Evolutionary conservation across 2,113 vertebrate genomes (phyloP), one percentile per base, ranked within the genome.

Genomic region (Meriones unguiculatus): DNA sequence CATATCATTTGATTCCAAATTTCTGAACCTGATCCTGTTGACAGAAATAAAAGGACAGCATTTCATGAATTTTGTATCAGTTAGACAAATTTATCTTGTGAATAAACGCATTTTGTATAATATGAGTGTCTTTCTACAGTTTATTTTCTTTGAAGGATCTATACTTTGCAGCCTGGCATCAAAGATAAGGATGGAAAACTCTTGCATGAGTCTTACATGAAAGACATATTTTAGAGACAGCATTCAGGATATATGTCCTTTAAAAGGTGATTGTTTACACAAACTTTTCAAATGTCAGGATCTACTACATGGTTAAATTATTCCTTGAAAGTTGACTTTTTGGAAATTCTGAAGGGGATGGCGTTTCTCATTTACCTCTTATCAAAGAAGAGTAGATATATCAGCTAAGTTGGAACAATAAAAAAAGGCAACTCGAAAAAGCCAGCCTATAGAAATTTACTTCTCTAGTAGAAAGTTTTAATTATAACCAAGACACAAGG

Each of bases 351-450:
- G 15, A 57, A 30, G 75, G 12, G 14, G 32, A 3, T 8, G 93
- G 13, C 20, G 50, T 76, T 64, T 89, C 62, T 17, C 2, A 64
- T 75, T 13, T 22, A 73, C 20, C 13, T n/a, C 9, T 72, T 30
- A 5, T 52, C 57, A 78, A 89, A 1, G 46, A 72, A 67, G 73
- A 50, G 38, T 1, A 54, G 25, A 1, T n/a, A 5, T 46, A 15
- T 57, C 28, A 38, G 52, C 62, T 89, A 72, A 75, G 11, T 28
- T 90, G 22, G 46, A 59, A 2, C 32, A 18, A 1, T 1, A n/a
- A n/a, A 91, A 59, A 32, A 93, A 93, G n/a, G 54, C 35, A n/a
- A 72, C 54, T 67, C 41, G 57, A 90, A n/a, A 50, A 77, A 87
- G 38, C 22, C 17, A 91, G 15, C 11, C 5, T 85, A 3, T 5